Conservation (phyloP, 2,888 invertebrate species). For the Caenorhabditis wallacei region DNA sequence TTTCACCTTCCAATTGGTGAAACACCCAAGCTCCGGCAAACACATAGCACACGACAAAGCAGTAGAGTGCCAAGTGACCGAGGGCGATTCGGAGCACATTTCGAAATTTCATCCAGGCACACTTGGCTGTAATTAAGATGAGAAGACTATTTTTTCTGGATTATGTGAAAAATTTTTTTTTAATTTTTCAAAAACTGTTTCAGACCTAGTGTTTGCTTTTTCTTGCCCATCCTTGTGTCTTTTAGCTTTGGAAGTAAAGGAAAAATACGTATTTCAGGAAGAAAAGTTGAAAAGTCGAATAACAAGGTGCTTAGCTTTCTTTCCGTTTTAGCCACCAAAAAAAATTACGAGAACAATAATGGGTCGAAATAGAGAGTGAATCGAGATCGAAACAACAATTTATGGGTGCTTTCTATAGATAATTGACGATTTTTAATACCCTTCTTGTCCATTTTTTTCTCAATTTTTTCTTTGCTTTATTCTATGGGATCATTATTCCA, state of each 20-base stretch:
- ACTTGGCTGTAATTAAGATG: constrained; percentile 58
- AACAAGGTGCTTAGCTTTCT: background rate
- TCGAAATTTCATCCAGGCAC: constrained; percentile 72
- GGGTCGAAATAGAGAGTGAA: constrained; percentile 20
- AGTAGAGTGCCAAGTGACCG: constrained; percentile 79
- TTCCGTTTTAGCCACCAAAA: background rate
- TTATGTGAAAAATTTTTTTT: no score
- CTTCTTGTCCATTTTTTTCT: constrained; percentile 10
- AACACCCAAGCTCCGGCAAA: constrained; percentile 79
- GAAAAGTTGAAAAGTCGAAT: constrained; percentile 5
- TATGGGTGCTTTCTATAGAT: constrained; percentile 62
- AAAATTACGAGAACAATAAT: constrained; percentile 51
- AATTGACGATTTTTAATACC: constrained; percentile 58
- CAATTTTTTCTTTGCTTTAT: background rate
- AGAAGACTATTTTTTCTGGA: background rate
- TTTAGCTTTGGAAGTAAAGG: background rate
- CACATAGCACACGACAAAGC: constrained; percentile 79
- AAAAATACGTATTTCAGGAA: background rate
- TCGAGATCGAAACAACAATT: constrained; percentile 43
- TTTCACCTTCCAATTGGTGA: constrained; percentile 79
- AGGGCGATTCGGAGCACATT: constrained; percentile 77
- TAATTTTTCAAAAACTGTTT: background rate
- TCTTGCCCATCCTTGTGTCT: constrained; percentile 36
- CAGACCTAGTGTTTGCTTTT: constrained; percentile 41
- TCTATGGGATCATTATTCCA: constrained; percentile 17